Base-by-base conservation (phyloP, 1,140 invertebrate species). In the Leptoteleia sp. region DNA sequence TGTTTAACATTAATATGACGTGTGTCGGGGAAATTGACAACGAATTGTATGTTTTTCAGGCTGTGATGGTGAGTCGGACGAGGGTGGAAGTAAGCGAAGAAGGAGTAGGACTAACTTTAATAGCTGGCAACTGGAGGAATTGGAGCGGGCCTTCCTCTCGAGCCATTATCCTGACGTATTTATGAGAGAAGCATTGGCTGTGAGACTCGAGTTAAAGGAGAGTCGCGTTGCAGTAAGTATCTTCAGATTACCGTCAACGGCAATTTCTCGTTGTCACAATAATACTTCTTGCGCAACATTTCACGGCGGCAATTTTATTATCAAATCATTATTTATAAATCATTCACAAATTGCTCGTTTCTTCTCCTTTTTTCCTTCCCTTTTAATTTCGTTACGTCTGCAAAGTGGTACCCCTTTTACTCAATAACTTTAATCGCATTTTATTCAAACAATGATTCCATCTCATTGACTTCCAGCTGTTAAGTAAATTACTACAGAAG, bases 121-220 rank as follows among this genome's bases (percentile, higher is more conserved):
- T 90, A 97, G 96, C 68, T 99, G 98, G 98, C 98, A 99, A 90
- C 90, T 99, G 85, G 98, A 99, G 84, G 97, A 99, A 90, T 91
- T 99, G 86, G 98, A 99, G 89, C 91, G 96, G 76, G 98, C 98
- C 1, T 99, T 99, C 91, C 91, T 97, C 50, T 94, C 96, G 64
- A 97, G 95, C 78, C 98, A 99, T 90, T 99, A 99, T 91, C 98
- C 98, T 4, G 98, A 99, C 88, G 96, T 98, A 55, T 99, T 99
- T 91, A 98, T 99, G 97, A 92, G 98, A 76, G 97, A 99, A 87
- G 96, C 97, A 0, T 90, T 99, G 57, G 98, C 98, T 40, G 94
- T 98, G 92, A 92, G 97, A 84, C 92, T 99, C 37, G 97, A 99
- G 85, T 93, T 99, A 43, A 98, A 99, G 81, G 98, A 99, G 90